phyloP scores from a whole-genome alignment of 2,888 invertebrate genomes.

The Hirtodrosophila duncani region DNA sequence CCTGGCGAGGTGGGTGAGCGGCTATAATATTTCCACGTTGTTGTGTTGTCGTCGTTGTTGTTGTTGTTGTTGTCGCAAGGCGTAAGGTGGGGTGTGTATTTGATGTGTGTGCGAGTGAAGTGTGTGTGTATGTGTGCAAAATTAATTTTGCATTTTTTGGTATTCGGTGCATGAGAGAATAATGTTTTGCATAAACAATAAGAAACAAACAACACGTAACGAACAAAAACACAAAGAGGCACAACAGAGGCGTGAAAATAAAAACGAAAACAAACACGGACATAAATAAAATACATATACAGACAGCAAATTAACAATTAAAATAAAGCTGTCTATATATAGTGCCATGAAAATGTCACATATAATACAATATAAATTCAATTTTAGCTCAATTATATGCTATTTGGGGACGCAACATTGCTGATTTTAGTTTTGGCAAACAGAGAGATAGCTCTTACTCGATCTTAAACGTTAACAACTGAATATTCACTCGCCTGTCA shows the following conservation, averaged over 20 bases:
- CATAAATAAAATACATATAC: constrained; percentile 16
- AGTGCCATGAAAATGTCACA: neutral
- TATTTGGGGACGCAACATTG: no score
- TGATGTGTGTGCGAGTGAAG: constrained; percentile 29
- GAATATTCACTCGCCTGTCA: no score
- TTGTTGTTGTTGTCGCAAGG: constrained; percentile 34
- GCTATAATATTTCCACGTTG: constrained; percentile 49
- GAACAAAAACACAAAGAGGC: constrained; percentile 43
- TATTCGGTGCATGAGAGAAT: constrained; percentile 55
- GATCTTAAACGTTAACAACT: no score
- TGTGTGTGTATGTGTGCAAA: constrained; percentile 37
- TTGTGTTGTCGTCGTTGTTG: constrained; percentile 23
- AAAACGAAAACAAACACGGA: constrained; percentile 29
- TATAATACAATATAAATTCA: no score
- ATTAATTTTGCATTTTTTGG: constrained; percentile 48
- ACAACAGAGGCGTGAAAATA: constrained; percentile 47
- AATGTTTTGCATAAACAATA: constrained; percentile 65
- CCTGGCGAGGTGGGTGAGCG: constrained; percentile 77
- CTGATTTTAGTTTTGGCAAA: no score
- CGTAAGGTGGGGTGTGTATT: constrained; percentile 23
- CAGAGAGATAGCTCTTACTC: no score
- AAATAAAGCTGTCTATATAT: constrained; percentile 4
- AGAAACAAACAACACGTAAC: constrained; percentile 63
- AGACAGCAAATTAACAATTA: constrained; percentile 9
- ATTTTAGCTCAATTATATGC: no score